Base-by-base conservation (phyloP, 2,888 invertebrate species). In the Panorpa germanica region DNA sequence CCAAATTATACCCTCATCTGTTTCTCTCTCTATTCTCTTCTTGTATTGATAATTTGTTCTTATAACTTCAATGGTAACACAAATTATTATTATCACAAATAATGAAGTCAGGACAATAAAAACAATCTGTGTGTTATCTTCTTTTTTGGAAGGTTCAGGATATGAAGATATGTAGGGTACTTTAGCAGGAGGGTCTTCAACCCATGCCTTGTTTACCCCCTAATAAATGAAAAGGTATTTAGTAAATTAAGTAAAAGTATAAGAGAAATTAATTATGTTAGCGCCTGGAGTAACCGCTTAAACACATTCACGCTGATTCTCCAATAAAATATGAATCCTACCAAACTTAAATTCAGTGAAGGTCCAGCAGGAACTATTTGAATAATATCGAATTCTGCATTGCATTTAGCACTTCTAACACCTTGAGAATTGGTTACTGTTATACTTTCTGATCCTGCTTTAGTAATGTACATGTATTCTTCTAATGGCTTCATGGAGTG, bases 401-500 rank as follows among this genome's bases (percentile, higher is more conserved):
- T 80, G 50, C 86, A 86, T 43, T 82, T 81, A 1, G 82, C 82
- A 45, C 81, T 81, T 34, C 83, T 61, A 1, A 86, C 77, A 1
- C 86, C 86, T 41, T 77, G 77, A 2, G 82, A 73, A 47, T 81
- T 82, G 8, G 81, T 77, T n/a, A 81, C 83, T 34, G 81, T 73
- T 13, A 86, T 80, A 39, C 78, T 78, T 47, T 83, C 80, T 13
- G 78, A 71, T 31, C 76, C 80, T 9, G 73, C 72, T 42, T 80
- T 77, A 4, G 81, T 82, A 49, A 82, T 85, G n/a, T 83, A 54
- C 83, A 86, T 85, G 51, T 86, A 86, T 45, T 86, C 86, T 51
- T 86, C 85, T 27, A 88, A 52, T 1, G 88, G 86, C 44, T 82
- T 82, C 77, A 88, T 83, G 33, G 62, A 59, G 39, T 74, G 64